Evolutionary conservation across 2,797 vertebrate species (phyloP), one percentile per base, ranked within the genome.

Genomic region (Chiroxiphia lanceolata): DNA sequence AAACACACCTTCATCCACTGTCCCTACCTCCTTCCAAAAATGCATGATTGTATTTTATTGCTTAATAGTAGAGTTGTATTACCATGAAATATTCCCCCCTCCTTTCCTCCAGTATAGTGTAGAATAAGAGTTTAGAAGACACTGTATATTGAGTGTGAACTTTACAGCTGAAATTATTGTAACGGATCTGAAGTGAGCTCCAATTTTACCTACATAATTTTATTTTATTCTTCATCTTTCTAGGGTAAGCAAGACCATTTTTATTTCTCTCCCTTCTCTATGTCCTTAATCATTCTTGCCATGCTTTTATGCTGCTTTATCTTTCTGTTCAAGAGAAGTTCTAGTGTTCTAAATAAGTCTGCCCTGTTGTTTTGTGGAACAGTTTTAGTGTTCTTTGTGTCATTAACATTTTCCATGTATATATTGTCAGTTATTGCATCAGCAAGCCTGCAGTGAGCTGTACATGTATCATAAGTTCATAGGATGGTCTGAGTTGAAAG

Each of bases 391-490:
- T 19, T 19, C 42, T 69, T 81, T 74, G 11, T 84, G 29, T n/a
- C 42, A 14, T 78, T 72, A 57, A 36, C 29, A 6, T 4, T n/a
- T 69, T 23, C 45, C 16, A 15, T 7, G 8, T 22, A 3, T n/a
- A 26, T 12, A 13, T 20, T 36, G 9, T 47, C 38, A 61, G 67
- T 34, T 84, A 3, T 17, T 38, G 31, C 51, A 27, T 63, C 83
- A 70, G 53, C 71, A 77, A 59, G 9, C 64, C 42, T 74, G 18
- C 25, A 12, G 34, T 79, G 71, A 79, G 47, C 74, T 82, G 15
- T 34, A 18, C 7, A 0, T 23, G 1, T 18, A 10, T n/a, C 34
- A 1, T n/a, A n/a, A 44, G 7, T 13, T 67, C 34, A n/a, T n/a
- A 13, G 36, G 10, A 13, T 25, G 40, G 23, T 61, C 67, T 85